A percentile compares a stretch with the other conserved stretches of the same genome.
Conservation (phyloP, 2,113 vertebrate genomes). For the Paraplagusia blochii region DNA sequence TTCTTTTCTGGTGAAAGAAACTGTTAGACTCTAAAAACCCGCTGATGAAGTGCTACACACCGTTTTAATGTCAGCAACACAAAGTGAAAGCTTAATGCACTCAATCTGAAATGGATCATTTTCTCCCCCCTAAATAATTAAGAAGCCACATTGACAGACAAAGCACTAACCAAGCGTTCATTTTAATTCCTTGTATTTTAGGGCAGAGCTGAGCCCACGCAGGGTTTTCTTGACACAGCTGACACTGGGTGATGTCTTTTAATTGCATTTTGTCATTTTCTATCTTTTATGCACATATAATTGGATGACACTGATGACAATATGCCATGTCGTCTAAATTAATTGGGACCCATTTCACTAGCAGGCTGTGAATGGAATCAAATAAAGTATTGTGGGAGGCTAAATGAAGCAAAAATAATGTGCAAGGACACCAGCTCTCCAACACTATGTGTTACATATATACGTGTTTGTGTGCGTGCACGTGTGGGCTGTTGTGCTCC, state of each 20-base stretch:
- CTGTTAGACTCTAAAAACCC: no score
- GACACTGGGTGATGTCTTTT: slow-evolving; percentile 21
- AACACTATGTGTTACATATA: slow-evolving; percentile 8
- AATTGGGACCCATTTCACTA: slow-evolving; percentile 5
- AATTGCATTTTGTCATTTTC: slow-evolving; percentile 25
- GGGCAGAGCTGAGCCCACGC: neutral
- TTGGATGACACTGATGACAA: slow-evolving; percentile 20
- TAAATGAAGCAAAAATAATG: slow-evolving; percentile 17
- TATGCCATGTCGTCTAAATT: slow-evolving; percentile 15
- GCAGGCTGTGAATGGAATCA: slow-evolving; percentile 8
- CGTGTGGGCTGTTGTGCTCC: slow-evolving; percentile 42
- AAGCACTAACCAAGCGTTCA: no score
- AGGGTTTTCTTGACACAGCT: slow-evolving; percentile 5
- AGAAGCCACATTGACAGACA: neutral
- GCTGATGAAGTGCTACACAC: no score
- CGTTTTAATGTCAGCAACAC: no score
- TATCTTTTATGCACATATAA: slow-evolving; percentile 31
- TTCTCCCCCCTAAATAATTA: neutral
- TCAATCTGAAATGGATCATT: neutral
- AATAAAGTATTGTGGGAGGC: slow-evolving; percentile 13
- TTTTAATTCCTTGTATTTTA: slow-evolving; percentile 8
- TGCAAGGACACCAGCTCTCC: neutral
- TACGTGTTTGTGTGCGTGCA: slow-evolving; percentile 10
- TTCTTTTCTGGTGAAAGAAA: no score
- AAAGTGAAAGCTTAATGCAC: neutral